Base-by-base conservation (phyloP, 1,140 invertebrate genomes). In the Agrypnia vestita region DNA sequence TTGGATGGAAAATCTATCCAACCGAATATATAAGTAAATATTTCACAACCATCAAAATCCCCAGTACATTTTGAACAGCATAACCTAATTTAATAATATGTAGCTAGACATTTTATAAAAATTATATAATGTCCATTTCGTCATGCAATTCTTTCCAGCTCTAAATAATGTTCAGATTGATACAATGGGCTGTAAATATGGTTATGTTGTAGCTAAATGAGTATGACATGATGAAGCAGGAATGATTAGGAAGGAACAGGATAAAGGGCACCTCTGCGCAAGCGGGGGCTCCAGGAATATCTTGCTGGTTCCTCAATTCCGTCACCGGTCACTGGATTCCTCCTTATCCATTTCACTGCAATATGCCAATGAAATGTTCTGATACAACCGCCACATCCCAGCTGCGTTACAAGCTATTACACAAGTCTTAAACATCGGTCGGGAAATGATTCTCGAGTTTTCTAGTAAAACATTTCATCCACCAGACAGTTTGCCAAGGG, bases 281-380 rank as follows among this genome's bases (percentile, higher is more conserved):
- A 85, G 85, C 86, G 86, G 80, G 88, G 86, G 81, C 87, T 86
- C 80, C 88, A 79, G 69, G 76, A 85, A 43, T 86, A 85, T 84
- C 80, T 85, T 83, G 85, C 86, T 82, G 86, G 85, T 84, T 88
- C 81, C 75, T 75, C 72, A 79, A 90, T 87, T 78, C 89, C 89
- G 82, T 88, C 88, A 79, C 89, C 89, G 72, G 89, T 90, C 84
- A 90, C 88, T 76, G 88, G 89, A 84, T 90, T 89, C 85, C 89
- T 78, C 51, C 80, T 69, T 49, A 80, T 67, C 46, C 53, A 56
- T 71, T 84, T 84, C 76, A 59, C 47, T 84, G 83, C 85, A 86
- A 88, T 87, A 86, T 88, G 88, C 87, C 87, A 71, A 71, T 19
- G 67, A 49, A 67, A 67, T 67, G 62, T 46, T 67, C 62, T 67